A percentile compares a stretch with the other conserved stretches of the same genome.
phyloP scores from a whole-genome alignment of 2,113 vertebrate species.

The Burhinus bistriatus region DNA sequence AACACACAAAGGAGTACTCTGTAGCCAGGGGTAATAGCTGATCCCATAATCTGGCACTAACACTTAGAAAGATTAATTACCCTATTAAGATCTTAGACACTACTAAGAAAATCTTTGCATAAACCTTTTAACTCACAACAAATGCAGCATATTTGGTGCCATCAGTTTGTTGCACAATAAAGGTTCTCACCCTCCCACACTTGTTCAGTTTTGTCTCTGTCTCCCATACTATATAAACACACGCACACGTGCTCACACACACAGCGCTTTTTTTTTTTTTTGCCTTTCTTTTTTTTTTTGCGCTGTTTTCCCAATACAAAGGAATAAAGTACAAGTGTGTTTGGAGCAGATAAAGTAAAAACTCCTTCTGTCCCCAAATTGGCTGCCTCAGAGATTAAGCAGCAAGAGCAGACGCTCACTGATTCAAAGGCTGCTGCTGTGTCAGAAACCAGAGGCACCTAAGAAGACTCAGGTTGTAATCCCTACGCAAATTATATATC shows the following conservation, averaged over 20 bases:
- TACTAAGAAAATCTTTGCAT: constrained; percentile 78
- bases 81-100: constrained; percentile 80
- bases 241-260: background rate
- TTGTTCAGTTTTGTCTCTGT: constrained; percentile 46
- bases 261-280: background rate
- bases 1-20: constrained; percentile 74
- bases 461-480: constrained; percentile 72
- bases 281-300: background rate
- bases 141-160: constrained; percentile 70
- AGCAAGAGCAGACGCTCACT: constrained; percentile 29
- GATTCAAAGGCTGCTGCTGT: constrained; percentile 66
- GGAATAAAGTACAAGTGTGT: constrained; percentile 58
- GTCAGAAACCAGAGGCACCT: constrained; percentile 66
- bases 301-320: constrained; percentile 15
- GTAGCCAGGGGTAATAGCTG: constrained; percentile 79
- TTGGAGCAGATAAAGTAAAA: constrained; percentile 69
- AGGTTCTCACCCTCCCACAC: constrained; percentile 67
- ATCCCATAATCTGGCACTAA: constrained; percentile 81
- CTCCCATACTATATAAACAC: constrained; percentile 27
- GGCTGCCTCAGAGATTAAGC: constrained; percentile 69
- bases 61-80: constrained; percentile 83
- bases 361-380: constrained; percentile 62
- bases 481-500: constrained; percentile 51
- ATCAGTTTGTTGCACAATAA: constrained; percentile 63
- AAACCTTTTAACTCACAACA: constrained; percentile 78